Percentiles rank a stretch among this genome's conserved stretches.
Conservation (phyloP, 2,888 invertebrate genomes). For the Lymantria dispar region DNA sequence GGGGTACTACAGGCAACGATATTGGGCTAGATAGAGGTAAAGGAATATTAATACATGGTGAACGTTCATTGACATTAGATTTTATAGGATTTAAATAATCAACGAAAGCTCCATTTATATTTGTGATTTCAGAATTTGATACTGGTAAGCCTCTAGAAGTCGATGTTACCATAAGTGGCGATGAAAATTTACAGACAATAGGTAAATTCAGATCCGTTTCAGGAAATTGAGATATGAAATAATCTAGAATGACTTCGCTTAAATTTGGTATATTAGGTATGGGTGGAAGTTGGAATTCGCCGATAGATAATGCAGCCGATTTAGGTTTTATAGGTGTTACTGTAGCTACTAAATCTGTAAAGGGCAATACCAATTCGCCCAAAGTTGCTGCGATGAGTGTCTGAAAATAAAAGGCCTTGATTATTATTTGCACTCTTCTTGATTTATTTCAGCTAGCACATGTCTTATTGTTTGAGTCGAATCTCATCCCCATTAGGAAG, state of each 20-base stretch:
- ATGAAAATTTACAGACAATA: neutral
- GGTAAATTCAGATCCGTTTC: neutral
- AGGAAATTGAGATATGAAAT: constrained; percentile 1
- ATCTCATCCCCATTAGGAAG: too few relatives aligned
- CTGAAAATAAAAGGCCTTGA: constrained; percentile 10
- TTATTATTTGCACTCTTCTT: neutral
- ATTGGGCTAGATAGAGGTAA: neutral
- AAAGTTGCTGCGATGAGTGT: neutral
- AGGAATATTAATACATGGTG: neutral
- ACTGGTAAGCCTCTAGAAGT: neutral
- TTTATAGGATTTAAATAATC: neutral
- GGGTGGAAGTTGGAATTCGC: neutral
- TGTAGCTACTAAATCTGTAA: constrained; percentile 4
- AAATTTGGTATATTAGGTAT: neutral
- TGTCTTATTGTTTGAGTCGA: too few relatives aligned
- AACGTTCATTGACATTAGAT: neutral
- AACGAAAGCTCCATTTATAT: neutral
- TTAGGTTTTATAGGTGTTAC: constrained; percentile 16
- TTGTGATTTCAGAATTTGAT: neutral
- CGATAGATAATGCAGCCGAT: neutral
- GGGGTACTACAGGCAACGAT: neutral
- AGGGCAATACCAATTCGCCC: constrained; percentile 4
- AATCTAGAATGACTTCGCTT: constrained; percentile 2
- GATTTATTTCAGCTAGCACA: too few relatives aligned
- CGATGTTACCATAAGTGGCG: constrained; percentile 3